These are phyloP conservation scores for Saguinus midas DNA, from an alignment of 2,113 vertebrate species.

Conservation along the genomic window DNA sequence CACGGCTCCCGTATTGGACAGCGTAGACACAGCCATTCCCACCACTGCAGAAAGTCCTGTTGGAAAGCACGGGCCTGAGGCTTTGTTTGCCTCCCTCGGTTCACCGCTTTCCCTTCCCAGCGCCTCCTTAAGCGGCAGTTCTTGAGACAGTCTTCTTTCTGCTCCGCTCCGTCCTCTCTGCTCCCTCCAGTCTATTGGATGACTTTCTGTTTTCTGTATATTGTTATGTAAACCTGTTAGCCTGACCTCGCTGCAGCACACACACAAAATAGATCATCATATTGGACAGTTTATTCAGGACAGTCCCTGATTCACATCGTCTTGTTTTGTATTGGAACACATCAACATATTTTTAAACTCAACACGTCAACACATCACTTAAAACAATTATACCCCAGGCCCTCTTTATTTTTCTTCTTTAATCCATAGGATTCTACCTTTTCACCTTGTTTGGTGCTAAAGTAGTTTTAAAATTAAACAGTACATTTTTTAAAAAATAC, in stretches of 20 bases:
- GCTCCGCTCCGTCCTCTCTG: background rate
- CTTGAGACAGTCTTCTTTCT: background rate
- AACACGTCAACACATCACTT: slow-evolving; percentile 63
- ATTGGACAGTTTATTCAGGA: slow-evolving; percentile 50
- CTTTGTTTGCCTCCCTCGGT: background rate
- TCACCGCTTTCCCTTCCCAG: background rate
- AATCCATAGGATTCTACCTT: slow-evolving; percentile 40
- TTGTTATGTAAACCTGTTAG: slow-evolving; percentile 60
- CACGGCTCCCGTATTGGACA: fast-evolving
- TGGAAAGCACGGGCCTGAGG: background rate
- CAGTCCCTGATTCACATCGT: slow-evolving; percentile 52
- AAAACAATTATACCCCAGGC: slow-evolving; percentile 65
- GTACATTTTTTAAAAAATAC: background rate
- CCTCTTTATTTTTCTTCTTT: slow-evolving; percentile 31
- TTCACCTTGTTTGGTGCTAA: slow-evolving; percentile 42
- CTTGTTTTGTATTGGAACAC: slow-evolving; percentile 48
- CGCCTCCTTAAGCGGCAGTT: background rate
- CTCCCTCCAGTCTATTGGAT: background rate
- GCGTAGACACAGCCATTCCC: fast-evolving
- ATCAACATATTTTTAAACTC: slow-evolving; percentile 74
- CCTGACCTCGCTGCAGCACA: slow-evolving; percentile 22
- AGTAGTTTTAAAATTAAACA: slow-evolving; percentile 53
- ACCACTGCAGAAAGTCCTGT: background rate
- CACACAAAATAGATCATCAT: slow-evolving; percentile 58
- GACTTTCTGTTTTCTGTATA: slow-evolving; percentile 32